Base-by-base conservation (phyloP, 1,140 invertebrate genomes). In the Gryllus bimaculatus region DNA sequence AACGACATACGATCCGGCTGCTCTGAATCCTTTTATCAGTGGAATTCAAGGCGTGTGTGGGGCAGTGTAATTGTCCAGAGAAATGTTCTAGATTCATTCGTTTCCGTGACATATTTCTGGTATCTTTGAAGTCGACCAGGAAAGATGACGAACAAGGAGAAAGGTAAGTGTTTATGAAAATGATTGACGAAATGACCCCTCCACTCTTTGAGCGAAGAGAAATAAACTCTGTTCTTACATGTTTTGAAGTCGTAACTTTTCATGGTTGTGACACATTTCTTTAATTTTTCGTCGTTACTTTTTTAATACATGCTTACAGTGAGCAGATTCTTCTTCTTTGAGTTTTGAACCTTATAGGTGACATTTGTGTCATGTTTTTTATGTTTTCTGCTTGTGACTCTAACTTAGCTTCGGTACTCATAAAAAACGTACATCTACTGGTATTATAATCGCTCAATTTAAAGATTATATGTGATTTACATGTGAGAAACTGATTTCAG, bases 401-500 rank as follows among this genome's bases (percentile, higher is more conserved):
- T 39, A 2, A 39, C 26, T 39, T 39, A 39, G 26, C 5, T 39
- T 39, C 26, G 26, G 26, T 39, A 39, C 26, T 39, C 26, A 2
- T 39, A 39, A 39, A 39, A 39, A 2, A 39, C 5, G 26, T 39
- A 39, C 26, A 39, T 39, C 5, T 39, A 39, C 26, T 39, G 26
- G 5, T 39, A 39, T 39, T 39, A 39, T 2, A 39, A 39, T 39
- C 26, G 1, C 26, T 5, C 26, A 39, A 39, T 39, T 39, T 39
- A 5, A 39, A 39, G 26, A 39, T 39, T 39, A 39, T 39, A 39
- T 39, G 5, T 39, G 26, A 39, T 39, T 75, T 13, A 0, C 74
- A 26, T 75, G 20, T 75, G 20, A 20, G 20, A 39, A 26, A 75
- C 3, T 66, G 47, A 48, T 78, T 73, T 10, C 75, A 81, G 82